Evolutionary conservation across 2,888 invertebrate species (phyloP).

Genomic region (Mythimna lalbum): DNA sequence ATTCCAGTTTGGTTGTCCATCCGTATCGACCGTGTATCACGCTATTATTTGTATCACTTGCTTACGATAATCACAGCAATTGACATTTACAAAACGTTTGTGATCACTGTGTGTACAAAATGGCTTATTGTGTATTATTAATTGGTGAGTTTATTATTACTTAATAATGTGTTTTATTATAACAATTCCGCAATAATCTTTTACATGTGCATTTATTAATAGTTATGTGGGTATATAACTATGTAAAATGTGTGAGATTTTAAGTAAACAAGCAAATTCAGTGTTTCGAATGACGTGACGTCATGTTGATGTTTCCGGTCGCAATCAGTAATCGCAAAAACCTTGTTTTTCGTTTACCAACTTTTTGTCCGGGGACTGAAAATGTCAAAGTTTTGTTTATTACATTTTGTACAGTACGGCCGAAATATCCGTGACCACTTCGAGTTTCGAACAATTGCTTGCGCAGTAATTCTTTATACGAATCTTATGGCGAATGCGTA

Average conservation of each 20-base stretch:
- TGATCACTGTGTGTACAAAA: constrained; percentile 62
- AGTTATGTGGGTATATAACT: background rate
- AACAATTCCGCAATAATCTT: background rate
- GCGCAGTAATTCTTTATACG: no score
- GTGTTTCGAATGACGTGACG: background rate
- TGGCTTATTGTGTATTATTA: constrained; percentile 72
- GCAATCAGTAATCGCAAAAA: no score
- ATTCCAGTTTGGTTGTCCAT: constrained; percentile 24
- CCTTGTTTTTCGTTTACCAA: no score
- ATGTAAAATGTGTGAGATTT: background rate
- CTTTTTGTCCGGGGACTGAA: no score
- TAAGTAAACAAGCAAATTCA: background rate
- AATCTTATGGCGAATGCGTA: no score
- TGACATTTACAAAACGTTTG: constrained; percentile 72
- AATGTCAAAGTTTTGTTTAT: background rate
- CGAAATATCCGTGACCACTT: no score
- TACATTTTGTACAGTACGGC: background rate
- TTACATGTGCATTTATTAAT: background rate
- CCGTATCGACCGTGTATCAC: constrained; percentile 65
- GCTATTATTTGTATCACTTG: constrained; percentile 72
- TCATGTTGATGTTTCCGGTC: no score
- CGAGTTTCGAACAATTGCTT: no score
- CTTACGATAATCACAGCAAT: constrained; percentile 72
- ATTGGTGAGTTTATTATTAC: constrained; percentile 74
- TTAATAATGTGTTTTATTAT: background rate